These are phyloP conservation scores for Scaeva pyrastri DNA, from an alignment of 2,888 invertebrate species.

Conservation along the genomic window DNA sequence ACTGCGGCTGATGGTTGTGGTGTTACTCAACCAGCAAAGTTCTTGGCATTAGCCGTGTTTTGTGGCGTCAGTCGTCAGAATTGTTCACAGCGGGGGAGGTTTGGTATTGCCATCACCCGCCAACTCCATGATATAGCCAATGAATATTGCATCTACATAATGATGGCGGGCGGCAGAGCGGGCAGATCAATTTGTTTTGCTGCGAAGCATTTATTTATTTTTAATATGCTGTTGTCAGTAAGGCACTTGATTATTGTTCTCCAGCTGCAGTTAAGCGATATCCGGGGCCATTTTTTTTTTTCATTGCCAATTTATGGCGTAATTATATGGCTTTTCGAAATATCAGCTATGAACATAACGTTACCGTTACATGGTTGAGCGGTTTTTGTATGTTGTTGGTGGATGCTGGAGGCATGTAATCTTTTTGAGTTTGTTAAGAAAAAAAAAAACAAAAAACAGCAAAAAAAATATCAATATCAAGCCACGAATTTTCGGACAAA, in stretches of 20 bases:
- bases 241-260: conserved; percentile 75
- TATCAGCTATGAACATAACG: neutral
- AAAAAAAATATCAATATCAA: conserved; percentile 65
- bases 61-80: conserved; percentile 12
- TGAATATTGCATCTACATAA: conserved; percentile 32
- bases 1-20: neutral
- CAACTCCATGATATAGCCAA: neutral
- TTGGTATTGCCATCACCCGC: conserved; percentile 32
- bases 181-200: conserved; percentile 69
- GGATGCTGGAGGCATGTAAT: conserved; percentile 53
- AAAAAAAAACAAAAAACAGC: too few species aligned
- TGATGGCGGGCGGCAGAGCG: conserved; percentile 1
- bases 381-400: neutral
- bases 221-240: conserved; percentile 74
- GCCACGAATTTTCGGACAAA: conserved; percentile 69
- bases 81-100: conserved; percentile 52
- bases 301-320: conserved; percentile 62
- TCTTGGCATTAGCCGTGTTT: conserved; percentile 10
- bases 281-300: conserved; percentile 68
- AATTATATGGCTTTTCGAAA: conserved; percentile 55
- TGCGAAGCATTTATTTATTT: conserved; percentile 70
- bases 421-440: conserved; percentile 28
- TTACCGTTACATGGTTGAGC: neutral
- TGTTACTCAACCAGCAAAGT: conserved; percentile 54
- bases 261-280: conserved; percentile 73